A percentile compares a stretch with the other conserved stretches of the same genome.
These are phyloP conservation scores for Pseudomugil tenellus DNA, from an alignment of 2,797 vertebrate species.

Conservation along the genomic window DNA sequence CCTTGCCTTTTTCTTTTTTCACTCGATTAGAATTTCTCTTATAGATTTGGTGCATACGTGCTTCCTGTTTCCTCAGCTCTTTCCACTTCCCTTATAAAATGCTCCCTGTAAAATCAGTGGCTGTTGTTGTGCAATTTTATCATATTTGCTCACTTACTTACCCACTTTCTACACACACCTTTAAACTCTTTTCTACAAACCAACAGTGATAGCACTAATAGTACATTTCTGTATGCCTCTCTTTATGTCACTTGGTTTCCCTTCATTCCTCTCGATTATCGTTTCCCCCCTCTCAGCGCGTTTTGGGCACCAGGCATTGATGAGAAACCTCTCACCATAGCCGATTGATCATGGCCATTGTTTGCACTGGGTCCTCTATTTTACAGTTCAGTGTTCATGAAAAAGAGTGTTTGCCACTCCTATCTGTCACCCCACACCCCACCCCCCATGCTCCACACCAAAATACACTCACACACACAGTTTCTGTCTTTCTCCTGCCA, in stretches of 20 bases:
- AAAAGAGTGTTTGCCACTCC: conserved; percentile 67
- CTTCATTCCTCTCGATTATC: conserved; percentile 9
- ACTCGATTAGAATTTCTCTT: background rate
- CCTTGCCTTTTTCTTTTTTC: background rate
- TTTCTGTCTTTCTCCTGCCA: conserved; percentile 42
- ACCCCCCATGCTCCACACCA: too few species aligned
- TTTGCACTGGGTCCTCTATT: conserved; percentile 72
- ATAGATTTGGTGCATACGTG: background rate
- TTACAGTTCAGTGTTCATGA: conserved; percentile 82
- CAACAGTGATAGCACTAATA: conserved; percentile 40
- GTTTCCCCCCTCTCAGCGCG: conserved; percentile 8
- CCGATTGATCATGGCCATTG: conserved; percentile 74
- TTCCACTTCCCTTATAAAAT: conserved; percentile 35
- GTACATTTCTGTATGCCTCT: conserved; percentile 37
- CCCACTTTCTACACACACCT: conserved; percentile 13
- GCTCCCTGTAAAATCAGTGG: background rate
- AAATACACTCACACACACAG: conserved; percentile 38
- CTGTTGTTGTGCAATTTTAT: conserved; percentile 10
- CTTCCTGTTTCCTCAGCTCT: conserved; percentile 20
- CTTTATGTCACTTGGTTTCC: conserved; percentile 20
- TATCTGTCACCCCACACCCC: conserved; percentile 52
- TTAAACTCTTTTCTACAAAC: conserved; percentile 39
- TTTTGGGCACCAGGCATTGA: conserved; percentile 49
- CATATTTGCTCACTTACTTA: conserved; percentile 26
- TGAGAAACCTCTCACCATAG: conserved; percentile 67